Evolutionary conservation across 30 jellyfish, hydroid and myxozoan species (phyloP).

Genomic region (Catostylus mosaicus): DNA sequence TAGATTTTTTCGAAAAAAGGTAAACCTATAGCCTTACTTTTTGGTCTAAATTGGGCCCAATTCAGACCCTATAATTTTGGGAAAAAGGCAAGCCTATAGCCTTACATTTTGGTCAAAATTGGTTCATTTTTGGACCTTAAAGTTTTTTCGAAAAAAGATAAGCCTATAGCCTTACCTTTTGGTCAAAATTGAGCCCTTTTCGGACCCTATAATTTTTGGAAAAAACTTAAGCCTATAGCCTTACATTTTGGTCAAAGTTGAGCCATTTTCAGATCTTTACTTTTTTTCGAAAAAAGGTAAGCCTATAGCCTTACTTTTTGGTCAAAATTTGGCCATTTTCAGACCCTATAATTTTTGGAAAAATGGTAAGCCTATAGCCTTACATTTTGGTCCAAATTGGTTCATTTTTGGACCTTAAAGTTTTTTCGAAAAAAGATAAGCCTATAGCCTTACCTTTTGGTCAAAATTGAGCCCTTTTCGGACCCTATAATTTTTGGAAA

Average conservation of each 20-base stretch:
- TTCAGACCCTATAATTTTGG: neutral
- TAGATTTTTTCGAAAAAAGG: neutral
- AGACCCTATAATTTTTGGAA: neutral
- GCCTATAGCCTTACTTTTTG: neutral
- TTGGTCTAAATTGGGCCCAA: neutral
- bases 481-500: neutral
- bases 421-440: neutral
- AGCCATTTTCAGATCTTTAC: too few species aligned
- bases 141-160: neutral
- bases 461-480: neutral
- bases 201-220: too few species aligned
- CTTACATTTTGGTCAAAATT: neutral
- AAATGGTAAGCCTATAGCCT: too few species aligned
- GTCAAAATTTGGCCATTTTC: neutral
- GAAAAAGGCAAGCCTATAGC: too few species aligned
- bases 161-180: neutral
- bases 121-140: neutral
- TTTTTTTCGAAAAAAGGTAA: too few species aligned
- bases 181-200: neutral
- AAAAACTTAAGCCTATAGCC: neutral
- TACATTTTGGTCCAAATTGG: neutral
- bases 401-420: neutral
- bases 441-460: neutral
- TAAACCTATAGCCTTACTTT: neutral
- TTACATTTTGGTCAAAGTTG: neutral